Base-by-base conservation (phyloP, 2,888 invertebrate genomes). In the Frankliniella intonsa region DNA sequence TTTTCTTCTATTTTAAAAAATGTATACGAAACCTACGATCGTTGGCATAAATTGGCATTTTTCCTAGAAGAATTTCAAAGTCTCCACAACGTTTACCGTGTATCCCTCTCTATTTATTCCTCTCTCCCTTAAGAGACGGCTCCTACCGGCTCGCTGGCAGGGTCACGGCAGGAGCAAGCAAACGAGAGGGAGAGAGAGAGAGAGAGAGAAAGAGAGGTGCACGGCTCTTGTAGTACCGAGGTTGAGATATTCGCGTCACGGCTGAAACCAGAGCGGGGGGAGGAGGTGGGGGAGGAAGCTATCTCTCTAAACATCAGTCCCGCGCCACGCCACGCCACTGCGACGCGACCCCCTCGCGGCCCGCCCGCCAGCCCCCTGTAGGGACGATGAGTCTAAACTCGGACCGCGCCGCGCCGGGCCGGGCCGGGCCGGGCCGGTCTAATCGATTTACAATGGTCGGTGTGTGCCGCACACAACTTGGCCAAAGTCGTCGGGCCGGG, bases 301-400 rank as follows among this genome's bases (percentile, higher is more conserved):
- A 69, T 69, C 69, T 69, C 69, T 69, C 69, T 69, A 69, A 69
- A 69, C 69, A 69, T 69, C 69, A 22, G 69, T 3, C 38, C 38
- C 38, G 38, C 38, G 38, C 38, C 38, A 38, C 38, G 14, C 55
- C 55, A 8, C 1, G 8, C 1, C 14, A 3, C 9, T 22, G 25
- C 69, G n/a, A 11, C 69, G 22, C 69, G 69, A 9, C 69, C 11
- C 69, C 7, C 22, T 22, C 14, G 17, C 62, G 38, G 38, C 38
- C 38, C 5, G 38, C 5, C 38, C 5, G 3, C 5, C 38, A 3
- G 38, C 38, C 38, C 3, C 5, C 5, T 38, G 38, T 2, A 5
- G 5, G 3, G 38, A 38, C 38, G 38, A 38, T 38, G 38, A 38
- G 3, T 38, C 38, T 38, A 38, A 38, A 38, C 38, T 38, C 38